Evolutionary conservation across 2,888 invertebrate genomes (phyloP), one percentile per base, ranked within the genome.

Genomic region (Uropetala carovei): DNA sequence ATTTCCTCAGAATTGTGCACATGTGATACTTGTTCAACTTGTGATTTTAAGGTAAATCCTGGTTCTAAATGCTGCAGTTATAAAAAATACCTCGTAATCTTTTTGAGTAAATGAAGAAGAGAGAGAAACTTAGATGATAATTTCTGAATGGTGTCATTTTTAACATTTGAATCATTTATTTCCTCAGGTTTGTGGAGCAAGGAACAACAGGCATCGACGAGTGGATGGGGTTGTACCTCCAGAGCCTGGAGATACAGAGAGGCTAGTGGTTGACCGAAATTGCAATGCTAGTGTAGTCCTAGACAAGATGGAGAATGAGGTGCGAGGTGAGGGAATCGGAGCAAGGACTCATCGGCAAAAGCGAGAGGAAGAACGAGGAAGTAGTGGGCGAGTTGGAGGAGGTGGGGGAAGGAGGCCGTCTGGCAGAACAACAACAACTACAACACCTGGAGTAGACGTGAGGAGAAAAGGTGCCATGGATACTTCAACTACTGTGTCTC

Each of bases 241-340:
- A 2, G 89, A 89, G 10, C n/a, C 89, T 43, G 93, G 93, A 58
- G 93, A 93, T 14, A 92, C 92, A 30, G 93, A 93, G 81, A 93
- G 93, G 83, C 93, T 94, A 86, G 94, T 94, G 30, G 94, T 94
- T 92, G 97, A 97, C 94, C 97, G 97, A 94, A 97, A 97, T 95
- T 97, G 97, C 94, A 97, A 97, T 95, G 97, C 97, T 57, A 97
- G 97, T 18, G 94, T 95, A 96, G 92, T 81, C 92, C 22, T 92
- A 14, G 92, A 68, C 92, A 95, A 95, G 95, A 92, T 95, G 95
- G 27, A 95, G 95, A 64, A 95, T 95, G 93, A 95, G 95, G 93
- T 91, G 93, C 64, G 89, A 16, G 89, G 89, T n/a, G 89, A 89
- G 60, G 89, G 89, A 60, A 89, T 89, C 11, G 85, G 68, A 16